A percentile compares a stretch with the other conserved stretches of the same genome.
phyloP scores from a whole-genome alignment of 2,113 vertebrate genomes.

The Xenus cinereus region DNA sequence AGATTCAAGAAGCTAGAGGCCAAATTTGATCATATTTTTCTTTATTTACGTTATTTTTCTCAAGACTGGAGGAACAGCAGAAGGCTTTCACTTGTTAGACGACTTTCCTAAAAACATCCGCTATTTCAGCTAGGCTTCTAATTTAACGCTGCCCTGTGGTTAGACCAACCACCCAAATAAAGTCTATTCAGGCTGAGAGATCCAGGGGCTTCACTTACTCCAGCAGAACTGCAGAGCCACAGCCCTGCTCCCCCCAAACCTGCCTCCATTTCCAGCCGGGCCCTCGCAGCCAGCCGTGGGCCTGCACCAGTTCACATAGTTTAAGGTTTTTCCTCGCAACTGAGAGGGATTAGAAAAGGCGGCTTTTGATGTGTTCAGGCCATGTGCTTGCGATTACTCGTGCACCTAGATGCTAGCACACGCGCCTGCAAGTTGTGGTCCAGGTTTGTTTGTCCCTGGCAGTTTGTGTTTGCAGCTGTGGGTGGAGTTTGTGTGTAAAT shows the following conservation, averaged over 20 bases:
- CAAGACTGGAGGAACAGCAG: neutral
- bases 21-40: neutral
- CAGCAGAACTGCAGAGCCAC: neutral
- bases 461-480: neutral
- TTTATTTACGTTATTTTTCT: neutral
- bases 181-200: neutral
- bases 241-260: neutral
- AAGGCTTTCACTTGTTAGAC: neutral
- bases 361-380: slow-evolving; percentile 27
- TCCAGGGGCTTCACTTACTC: neutral
- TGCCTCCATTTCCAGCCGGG: neutral
- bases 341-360: neutral
- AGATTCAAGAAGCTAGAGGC: neutral
- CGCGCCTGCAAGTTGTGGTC: slow-evolving; percentile 8
- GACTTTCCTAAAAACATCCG: neutral
- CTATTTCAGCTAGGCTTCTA: neutral
- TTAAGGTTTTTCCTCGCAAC: slow-evolving; percentile 39
- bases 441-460: neutral
- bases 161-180: neutral
- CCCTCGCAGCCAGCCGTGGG: neutral
- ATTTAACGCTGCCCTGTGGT: neutral
- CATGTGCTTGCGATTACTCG: slow-evolving; percentile 31
- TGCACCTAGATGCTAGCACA: slow-evolving; percentile 8
- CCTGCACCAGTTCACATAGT: neutral
- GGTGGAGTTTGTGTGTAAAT: neutral